A percentile compares a stretch with the other conserved stretches of the same genome.
These are phyloP conservation scores for Alviniconcha strummeri DNA, from an alignment of 2,888 invertebrate genomes.

Conservation along the genomic window DNA sequence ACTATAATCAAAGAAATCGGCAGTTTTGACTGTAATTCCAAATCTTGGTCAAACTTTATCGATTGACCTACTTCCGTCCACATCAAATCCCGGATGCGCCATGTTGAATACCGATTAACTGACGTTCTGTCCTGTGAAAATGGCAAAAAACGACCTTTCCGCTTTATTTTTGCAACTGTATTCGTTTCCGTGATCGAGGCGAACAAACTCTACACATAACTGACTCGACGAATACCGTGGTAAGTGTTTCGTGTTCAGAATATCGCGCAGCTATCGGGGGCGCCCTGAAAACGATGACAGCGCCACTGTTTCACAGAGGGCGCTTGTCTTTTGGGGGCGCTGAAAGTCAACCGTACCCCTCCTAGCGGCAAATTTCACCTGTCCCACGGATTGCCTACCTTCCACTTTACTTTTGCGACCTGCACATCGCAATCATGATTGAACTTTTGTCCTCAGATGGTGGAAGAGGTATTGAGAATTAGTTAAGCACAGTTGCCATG, in stretches of 20 bases:
- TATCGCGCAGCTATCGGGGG: not conserved
- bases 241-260: not conserved
- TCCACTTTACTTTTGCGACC: not conserved
- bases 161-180: not conserved
- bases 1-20: not conserved
- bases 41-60: not conserved
- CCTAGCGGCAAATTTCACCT: constrained; percentile 41
- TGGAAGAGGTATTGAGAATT: no score
- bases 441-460: no score
- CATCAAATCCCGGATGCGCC: not conserved
- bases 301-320: constrained; percentile 48
- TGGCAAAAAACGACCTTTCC: not conserved
- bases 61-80: constrained; percentile 19
- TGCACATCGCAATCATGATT: no score
- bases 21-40: not conserved
- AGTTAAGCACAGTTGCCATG: no score
- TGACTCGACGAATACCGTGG: not conserved
- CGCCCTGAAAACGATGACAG: constrained; percentile 15
- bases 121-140: not conserved
- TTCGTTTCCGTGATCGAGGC: not conserved
- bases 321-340: constrained; percentile 58
- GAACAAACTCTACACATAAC: not conserved
- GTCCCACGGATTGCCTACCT: constrained; percentile 35
- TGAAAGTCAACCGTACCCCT: constrained; percentile 46
- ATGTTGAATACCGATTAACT: constrained; percentile 30